Percentiles rank a stretch among this genome's conserved stretches.
These are phyloP conservation scores for Reticulitermes lucifugus DNA, from an alignment of 2,888 invertebrate species.

Conservation along the genomic window DNA sequence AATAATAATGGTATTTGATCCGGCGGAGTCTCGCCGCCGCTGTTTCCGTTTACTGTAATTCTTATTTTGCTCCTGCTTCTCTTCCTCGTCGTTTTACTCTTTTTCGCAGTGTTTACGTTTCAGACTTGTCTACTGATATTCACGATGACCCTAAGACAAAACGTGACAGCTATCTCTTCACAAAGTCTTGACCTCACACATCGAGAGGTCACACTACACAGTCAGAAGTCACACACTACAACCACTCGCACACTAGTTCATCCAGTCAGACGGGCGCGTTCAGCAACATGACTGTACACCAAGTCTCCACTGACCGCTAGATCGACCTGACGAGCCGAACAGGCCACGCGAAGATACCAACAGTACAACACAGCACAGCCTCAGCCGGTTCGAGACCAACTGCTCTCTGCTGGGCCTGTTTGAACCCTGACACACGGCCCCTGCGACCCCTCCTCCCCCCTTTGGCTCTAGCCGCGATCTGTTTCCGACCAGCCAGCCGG, in stretches of 20 bases:
- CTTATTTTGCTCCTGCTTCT: neutral
- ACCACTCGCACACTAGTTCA: neutral
- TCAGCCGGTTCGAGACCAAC: constrained; percentile 1
- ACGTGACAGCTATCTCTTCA: constrained; percentile 27
- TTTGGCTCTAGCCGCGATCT: neutral
- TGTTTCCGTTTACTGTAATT: neutral
- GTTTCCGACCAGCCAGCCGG: constrained; percentile 30
- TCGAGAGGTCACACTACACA: neutral
- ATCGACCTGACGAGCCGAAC: too few species aligned
- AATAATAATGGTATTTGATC: constrained; percentile 56
- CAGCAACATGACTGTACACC: constrained; percentile 21
- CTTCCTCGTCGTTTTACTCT: neutral
- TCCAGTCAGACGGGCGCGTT: neutral
- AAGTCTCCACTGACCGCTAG: too few species aligned
- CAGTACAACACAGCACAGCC: neutral
- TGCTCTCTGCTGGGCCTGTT: constrained; percentile 36
- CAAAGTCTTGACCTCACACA: constrained; percentile 36
- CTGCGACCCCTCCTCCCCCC: constrained; percentile 22
- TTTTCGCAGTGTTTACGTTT: too few species aligned
- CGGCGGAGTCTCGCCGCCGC: constrained; percentile 30
- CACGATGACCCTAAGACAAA: too few species aligned
- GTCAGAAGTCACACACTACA: neutral
- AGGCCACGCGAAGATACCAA: constrained; percentile 23
- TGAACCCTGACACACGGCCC: constrained; percentile 49
- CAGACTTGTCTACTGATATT: too few species aligned